Evolutionary conservation across 2,888 invertebrate species (phyloP), one percentile per base, ranked within the genome.

Genomic region (Melolontha melolontha): DNA sequence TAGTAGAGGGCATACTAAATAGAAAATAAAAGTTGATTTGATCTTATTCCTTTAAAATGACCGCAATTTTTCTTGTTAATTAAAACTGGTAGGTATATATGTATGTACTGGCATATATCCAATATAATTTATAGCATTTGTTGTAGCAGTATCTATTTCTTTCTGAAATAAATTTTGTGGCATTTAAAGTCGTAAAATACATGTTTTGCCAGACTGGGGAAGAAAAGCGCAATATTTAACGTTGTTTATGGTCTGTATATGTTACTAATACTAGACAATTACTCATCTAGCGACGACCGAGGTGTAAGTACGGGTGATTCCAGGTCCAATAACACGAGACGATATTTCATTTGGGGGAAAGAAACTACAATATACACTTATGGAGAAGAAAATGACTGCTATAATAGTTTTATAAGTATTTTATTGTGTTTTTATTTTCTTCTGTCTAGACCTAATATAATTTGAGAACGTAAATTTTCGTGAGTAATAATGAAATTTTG

Each of bases 381-480:
- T 12, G 51, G 11, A n/a, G 51, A 51, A 29, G 51, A 51, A 50
- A 51, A 51, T 29, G 51, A 51, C 51, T 12, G 27, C 22, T 27
- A 5, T 50, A 50, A 51, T 51, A 51, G 51, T 51, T 29, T 51
- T 51, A 51, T 51, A 51, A 51, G 29, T 51, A 29, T 29, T 12
- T 34, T 29, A 51, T 51, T 29, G 27, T 22, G 29, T 27, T 51
- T 51, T 51, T 51, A 51, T 51, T 29, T 17, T 12, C 27, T 29
- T 12, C 22, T n/a, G 51, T 51, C 51, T 51, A 51, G 51, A 51
- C 51, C 29, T n/a, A 51, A 51, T 51, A 51, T 27, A 51, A 51
- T 51, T 51, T 34, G 29, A 51, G 27, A 29, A 2, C 51, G 29
- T 12, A 12, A 51, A 51, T 22, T 10, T 34, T 10, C 6, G 2